Conservation (phyloP, 2,888 invertebrate genomes). For the Dicyrtoma fusca region DNA sequence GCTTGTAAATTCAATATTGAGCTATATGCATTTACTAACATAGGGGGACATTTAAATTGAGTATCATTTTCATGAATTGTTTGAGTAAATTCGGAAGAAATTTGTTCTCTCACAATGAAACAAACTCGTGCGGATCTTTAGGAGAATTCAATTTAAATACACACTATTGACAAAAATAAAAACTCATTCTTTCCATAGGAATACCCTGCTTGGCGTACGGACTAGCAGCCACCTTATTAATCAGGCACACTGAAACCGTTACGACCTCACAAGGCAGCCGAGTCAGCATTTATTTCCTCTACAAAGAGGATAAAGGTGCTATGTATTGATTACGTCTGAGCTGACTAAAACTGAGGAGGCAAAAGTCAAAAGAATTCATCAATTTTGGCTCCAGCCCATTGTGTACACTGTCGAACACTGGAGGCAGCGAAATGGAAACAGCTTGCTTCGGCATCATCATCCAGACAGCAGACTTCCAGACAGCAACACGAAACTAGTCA, state of each 20-base stretch:
- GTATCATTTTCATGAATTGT: neutral
- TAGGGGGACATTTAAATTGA: too few relatives aligned
- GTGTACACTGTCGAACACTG: too few relatives aligned
- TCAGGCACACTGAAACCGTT: slow-evolving; percentile 78
- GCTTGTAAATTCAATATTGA: too few relatives aligned
- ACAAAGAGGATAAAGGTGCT: slow-evolving; percentile 86
- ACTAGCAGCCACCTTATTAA: slow-evolving; percentile 78
- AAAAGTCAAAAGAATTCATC: too few relatives aligned
- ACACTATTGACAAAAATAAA: slow-evolving; percentile 26
- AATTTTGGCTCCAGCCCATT: too few relatives aligned
- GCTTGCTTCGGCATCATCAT: too few relatives aligned
- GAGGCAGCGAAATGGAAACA: too few relatives aligned
- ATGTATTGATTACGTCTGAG: slow-evolving; percentile 64
- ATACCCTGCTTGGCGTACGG: slow-evolving; percentile 91
- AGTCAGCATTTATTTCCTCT: slow-evolving; percentile 83
- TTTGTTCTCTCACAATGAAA: too few relatives aligned
- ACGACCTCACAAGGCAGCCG: slow-evolving; percentile 69
- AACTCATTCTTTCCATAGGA: slow-evolving; percentile 71
- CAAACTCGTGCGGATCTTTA: neutral
- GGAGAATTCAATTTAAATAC: slow-evolving; percentile 2
- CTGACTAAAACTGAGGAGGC: too few relatives aligned
- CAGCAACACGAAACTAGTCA: too few relatives aligned
- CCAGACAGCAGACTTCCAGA: too few relatives aligned
- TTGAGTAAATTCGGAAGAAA: neutral
- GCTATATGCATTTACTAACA: too few relatives aligned